phyloP scores from a whole-genome alignment of 2,888 invertebrate species.

The Lathronympha strigana region DNA sequence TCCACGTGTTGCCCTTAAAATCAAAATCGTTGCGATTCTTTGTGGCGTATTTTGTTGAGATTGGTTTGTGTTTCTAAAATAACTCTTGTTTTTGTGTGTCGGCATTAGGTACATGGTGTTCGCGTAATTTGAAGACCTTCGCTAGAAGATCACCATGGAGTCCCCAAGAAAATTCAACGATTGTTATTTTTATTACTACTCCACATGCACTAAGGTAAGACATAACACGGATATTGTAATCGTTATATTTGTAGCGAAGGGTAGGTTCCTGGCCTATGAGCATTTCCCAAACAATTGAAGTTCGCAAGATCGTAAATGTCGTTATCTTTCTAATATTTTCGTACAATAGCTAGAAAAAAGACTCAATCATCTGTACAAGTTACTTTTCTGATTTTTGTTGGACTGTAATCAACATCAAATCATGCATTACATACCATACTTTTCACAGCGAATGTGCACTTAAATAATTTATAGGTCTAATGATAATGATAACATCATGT shows the following conservation, averaged over 20 bases:
- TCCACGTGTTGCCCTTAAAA: slow-evolving; percentile 55
- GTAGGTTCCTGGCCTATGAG: slow-evolving; percentile 38
- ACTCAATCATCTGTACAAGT: slow-evolving; percentile 20
- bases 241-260: slow-evolving; percentile 43
- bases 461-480: neutral
- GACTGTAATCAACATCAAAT: neutral
- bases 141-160: slow-evolving; percentile 84
- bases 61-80: slow-evolving; percentile 40
- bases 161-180: slow-evolving; percentile 91
- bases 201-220: slow-evolving; percentile 92
- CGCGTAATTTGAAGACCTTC: slow-evolving; percentile 63
- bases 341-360: neutral
- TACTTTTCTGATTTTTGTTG: neutral
- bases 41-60: slow-evolving; percentile 51
- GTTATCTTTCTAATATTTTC: slow-evolving; percentile 7
- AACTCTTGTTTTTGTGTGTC: slow-evolving; percentile 50
- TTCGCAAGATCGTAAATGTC: slow-evolving; percentile 12
- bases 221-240: slow-evolving; percentile 34
- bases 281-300: slow-evolving; percentile 42
- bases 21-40: slow-evolving; percentile 45
- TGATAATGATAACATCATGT: neutral
- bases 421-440: neutral
- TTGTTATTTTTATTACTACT: slow-evolving; percentile 95
- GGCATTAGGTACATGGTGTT: slow-evolving; percentile 54
- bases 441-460: slow-evolving; percentile 7